Percentiles rank a stretch among this genome's conserved stretches.
Evolutionary conservation across 2,113 vertebrate species (phyloP).

Genomic region (Pygoscelis antarcticus): DNA sequence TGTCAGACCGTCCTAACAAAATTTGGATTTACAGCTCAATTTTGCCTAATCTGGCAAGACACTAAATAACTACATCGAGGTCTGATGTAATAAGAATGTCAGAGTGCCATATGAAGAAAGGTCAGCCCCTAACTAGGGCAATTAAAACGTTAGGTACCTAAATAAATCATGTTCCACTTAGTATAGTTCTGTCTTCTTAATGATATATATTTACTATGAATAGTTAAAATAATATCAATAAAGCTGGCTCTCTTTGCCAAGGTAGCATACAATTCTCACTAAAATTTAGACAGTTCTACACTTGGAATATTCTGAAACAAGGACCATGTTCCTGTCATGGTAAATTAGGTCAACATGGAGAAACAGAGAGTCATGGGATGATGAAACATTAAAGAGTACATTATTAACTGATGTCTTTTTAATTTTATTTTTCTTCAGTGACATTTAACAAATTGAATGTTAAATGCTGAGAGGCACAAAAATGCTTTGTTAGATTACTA

Average conservation of each 20-base stretch:
- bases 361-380: conserved; percentile 68
- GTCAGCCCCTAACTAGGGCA: background rate
- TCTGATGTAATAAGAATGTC: background rate
- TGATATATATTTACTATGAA: background rate
- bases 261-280: background rate
- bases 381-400: conserved; percentile 65
- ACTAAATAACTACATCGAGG: background rate
- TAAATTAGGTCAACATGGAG: conserved; percentile 74
- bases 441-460: conserved; percentile 74
- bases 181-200: background rate
- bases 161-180: background rate
- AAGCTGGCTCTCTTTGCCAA: conserved; percentile 23
- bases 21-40: background rate
- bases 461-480: conserved; percentile 66
- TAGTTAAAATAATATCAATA: background rate
- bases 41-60: background rate
- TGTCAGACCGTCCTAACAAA: background rate
- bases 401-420: conserved; percentile 73
- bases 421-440: conserved; percentile 73
- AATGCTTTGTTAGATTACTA: conserved; percentile 35
- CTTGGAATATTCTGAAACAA: conserved; percentile 69
- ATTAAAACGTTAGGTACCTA: background rate
- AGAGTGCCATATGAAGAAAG: background rate
- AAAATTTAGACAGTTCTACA: conserved; percentile 54
- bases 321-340: conserved; percentile 72